Conservation (phyloP, 2,888 invertebrate genomes). For the Drosophila demipolita region DNA sequence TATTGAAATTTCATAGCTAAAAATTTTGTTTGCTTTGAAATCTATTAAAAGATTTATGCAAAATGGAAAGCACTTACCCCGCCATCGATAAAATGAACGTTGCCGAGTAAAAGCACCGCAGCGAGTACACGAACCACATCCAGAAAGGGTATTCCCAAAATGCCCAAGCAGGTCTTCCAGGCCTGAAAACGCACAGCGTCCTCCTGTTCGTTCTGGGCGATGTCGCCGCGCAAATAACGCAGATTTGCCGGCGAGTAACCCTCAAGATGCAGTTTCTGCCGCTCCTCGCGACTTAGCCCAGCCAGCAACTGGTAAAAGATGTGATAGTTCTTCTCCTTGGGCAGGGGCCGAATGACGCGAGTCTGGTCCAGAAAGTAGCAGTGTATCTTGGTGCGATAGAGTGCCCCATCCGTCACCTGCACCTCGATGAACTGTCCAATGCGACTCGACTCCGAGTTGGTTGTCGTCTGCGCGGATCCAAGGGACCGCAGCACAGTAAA, state of each 20-base stretch:
- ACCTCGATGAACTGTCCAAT: constrained; percentile 98
- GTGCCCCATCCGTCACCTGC: constrained; percentile 96
- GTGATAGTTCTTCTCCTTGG: constrained; percentile 97
- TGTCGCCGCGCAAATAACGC: constrained; percentile 92
- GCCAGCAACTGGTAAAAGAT: constrained; percentile 98
- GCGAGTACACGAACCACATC: constrained; percentile 97
- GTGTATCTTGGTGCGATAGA: constrained; percentile 97
- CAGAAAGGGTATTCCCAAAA: constrained; percentile 96
- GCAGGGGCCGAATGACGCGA: constrained; percentile 93
- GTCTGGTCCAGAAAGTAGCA: constrained; percentile 98
- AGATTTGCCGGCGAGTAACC: constrained; percentile 93
- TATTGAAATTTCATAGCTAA: neutral
- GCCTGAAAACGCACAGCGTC: constrained; percentile 92
- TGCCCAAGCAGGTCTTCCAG: constrained; percentile 96
- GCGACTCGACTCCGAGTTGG: constrained; percentile 96
- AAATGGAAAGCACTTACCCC: constrained; percentile 83
- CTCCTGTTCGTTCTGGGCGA: constrained; percentile 90
- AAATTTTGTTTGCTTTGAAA: neutral
- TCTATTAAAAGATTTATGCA: neutral
- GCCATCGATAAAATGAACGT: constrained; percentile 94
- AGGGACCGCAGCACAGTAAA: constrained; percentile 96
- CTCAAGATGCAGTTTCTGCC: constrained; percentile 94
- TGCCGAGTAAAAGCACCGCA: constrained; percentile 95
- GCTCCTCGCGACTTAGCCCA: constrained; percentile 94
- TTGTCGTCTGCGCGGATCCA: constrained; percentile 95